These are phyloP conservation scores for Asarcornis scutulata DNA, from an alignment of 2,113 vertebrate genomes.

Conservation along the genomic window DNA sequence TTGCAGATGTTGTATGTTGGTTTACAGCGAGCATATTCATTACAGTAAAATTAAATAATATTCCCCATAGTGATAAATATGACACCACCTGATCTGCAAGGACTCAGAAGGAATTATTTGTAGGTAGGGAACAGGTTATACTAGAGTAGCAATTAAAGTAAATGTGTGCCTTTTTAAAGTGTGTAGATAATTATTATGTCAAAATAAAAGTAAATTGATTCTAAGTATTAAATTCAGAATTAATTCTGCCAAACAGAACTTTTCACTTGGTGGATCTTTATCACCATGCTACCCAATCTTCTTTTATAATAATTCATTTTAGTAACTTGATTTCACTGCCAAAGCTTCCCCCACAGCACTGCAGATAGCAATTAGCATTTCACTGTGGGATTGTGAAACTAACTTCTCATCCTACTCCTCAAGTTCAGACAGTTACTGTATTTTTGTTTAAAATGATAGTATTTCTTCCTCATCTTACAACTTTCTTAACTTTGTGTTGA, in stretches of 20 bases:
- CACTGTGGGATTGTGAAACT: background rate
- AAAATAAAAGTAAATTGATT: background rate
- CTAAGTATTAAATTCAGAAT: background rate
- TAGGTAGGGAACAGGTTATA: background rate
- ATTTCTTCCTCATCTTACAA: background rate
- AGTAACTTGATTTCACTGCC: background rate
- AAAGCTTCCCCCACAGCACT: background rate
- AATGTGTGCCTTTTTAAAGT: background rate
- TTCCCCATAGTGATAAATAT: background rate
- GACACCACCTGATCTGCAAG: background rate
- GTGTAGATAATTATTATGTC: background rate
- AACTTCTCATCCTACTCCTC: background rate
- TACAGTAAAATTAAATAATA: background rate
- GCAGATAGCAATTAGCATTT: background rate
- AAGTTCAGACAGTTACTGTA: background rate
- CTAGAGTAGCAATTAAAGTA: background rate
- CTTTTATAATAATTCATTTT: background rate
- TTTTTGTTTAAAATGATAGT: background rate
- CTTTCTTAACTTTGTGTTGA: background rate
- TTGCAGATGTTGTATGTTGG: background rate
- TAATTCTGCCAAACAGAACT: background rate
- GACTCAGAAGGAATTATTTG: background rate
- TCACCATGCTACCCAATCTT: background rate
- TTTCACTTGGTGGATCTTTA: background rate
- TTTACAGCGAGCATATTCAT: background rate